Conservation (phyloP, 2,797 vertebrate species). For the Selene dorsalis region DNA sequence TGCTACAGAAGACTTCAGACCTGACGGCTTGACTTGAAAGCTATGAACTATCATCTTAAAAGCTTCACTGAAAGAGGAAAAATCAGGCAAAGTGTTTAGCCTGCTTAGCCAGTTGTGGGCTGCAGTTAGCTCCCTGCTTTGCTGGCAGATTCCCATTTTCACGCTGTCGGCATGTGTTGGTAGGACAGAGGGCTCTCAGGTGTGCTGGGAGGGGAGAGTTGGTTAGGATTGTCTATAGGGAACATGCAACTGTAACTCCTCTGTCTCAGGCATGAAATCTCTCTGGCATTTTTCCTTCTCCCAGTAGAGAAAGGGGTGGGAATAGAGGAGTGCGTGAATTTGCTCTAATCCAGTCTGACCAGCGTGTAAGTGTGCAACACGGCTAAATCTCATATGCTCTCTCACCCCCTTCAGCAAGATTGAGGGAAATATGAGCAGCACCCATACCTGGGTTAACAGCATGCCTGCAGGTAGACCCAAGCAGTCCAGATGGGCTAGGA, state of each 20-base stretch:
- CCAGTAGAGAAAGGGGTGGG: slow-evolving; percentile 55
- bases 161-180: slow-evolving; percentile 74
- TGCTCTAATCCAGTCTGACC: slow-evolving; percentile 76
- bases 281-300: slow-evolving; percentile 71
- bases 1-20: slow-evolving; percentile 23
- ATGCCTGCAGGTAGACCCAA: slow-evolving; percentile 35
- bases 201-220: slow-evolving; percentile 67
- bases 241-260: slow-evolving; percentile 72
- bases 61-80: slow-evolving; percentile 34
- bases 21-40: slow-evolving; percentile 25
- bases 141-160: slow-evolving; percentile 82
- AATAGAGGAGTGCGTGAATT: slow-evolving; percentile 68
- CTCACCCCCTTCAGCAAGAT: slow-evolving; percentile 52
- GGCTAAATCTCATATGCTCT: slow-evolving; percentile 56
- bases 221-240: slow-evolving; percentile 70
- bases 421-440: slow-evolving; percentile 48
- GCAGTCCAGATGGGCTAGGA: slow-evolving; percentile 4
- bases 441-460: slow-evolving; percentile 40
- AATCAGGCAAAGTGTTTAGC: slow-evolving; percentile 58
- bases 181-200: slow-evolving; percentile 64
- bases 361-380: slow-evolving; percentile 67
- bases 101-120: slow-evolving; percentile 60
- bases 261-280: slow-evolving; percentile 81
- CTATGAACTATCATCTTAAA: slow-evolving; percentile 62
- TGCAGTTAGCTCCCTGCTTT: slow-evolving; percentile 69